These are phyloP conservation scores for Rhadinocentrus ornatus DNA, from an alignment of 2,797 vertebrate species.

Conservation along the genomic window DNA sequence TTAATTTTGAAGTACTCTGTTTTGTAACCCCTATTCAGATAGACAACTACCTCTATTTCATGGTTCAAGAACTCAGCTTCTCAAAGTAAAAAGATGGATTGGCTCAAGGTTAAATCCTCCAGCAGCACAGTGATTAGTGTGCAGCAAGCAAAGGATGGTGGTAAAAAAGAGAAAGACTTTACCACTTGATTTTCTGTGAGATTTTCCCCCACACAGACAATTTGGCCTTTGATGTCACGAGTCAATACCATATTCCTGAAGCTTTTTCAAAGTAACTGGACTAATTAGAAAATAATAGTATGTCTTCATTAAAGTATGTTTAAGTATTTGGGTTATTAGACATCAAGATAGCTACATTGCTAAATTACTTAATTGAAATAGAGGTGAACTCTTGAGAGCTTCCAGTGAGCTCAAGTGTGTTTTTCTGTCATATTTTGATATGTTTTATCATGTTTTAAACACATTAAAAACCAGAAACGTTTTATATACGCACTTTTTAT, in stretches of 20 bases:
- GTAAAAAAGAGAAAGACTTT: slow-evolving; percentile 55
- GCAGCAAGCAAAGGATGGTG: slow-evolving; percentile 64
- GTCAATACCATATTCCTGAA: slow-evolving; percentile 47
- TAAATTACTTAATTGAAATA: slow-evolving; percentile 20
- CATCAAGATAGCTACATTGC: slow-evolving; percentile 21
- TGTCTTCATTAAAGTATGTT: slow-evolving; percentile 9
- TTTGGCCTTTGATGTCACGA: slow-evolving; percentile 44
- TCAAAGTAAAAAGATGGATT: slow-evolving; percentile 74
- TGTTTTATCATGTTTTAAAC: not conserved
- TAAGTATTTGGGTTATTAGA: slow-evolving; percentile 6
- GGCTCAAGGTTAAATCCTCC: slow-evolving; percentile 79
- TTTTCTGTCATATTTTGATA: slow-evolving; percentile 3
- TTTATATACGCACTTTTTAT: too few relatives aligned
- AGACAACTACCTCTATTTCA: slow-evolving; percentile 77
- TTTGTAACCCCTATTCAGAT: slow-evolving; percentile 68
- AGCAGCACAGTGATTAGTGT: slow-evolving; percentile 77
- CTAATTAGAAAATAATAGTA: slow-evolving; percentile 43
- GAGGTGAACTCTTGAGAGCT: slow-evolving; percentile 1
- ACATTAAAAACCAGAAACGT: not conserved
- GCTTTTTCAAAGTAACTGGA: slow-evolving; percentile 34
- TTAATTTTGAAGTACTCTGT: slow-evolving; percentile 59
- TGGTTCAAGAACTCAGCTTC: slow-evolving; percentile 75
- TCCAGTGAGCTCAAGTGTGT: not conserved
- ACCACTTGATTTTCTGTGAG: slow-evolving; percentile 63
- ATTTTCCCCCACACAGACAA: slow-evolving; percentile 57